These are phyloP conservation scores for Gallinago undulata DNA, from an alignment of 2,113 vertebrate genomes.

Conservation along the genomic window DNA sequence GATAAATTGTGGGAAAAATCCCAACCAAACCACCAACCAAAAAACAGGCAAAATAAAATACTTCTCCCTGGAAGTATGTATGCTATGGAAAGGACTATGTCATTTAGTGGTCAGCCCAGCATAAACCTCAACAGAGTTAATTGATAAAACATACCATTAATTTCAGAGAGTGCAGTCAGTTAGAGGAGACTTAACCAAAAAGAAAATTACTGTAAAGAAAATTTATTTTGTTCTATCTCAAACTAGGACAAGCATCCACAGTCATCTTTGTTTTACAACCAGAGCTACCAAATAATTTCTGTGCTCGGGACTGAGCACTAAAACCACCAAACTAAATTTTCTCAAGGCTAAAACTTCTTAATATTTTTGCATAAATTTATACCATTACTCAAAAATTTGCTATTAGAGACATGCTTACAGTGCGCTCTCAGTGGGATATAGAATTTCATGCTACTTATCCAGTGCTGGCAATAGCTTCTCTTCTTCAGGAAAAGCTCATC, in stretches of 20 bases:
- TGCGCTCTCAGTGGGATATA: not conserved
- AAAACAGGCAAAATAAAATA: not conserved
- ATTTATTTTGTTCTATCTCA: not conserved
- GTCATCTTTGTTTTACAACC: not conserved
- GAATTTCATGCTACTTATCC: constrained; percentile 16
- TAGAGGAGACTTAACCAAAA: not conserved
- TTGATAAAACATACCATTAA: not conserved
- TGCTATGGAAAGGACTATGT: not conserved
- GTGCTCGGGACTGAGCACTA: not conserved
- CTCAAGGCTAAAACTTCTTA: not conserved
- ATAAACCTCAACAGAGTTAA: not conserved
- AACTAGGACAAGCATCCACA: not conserved
- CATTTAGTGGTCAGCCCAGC: not conserved
- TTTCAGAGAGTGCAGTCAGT: not conserved
- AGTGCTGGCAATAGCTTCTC: not conserved
- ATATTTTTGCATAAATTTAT: not conserved
- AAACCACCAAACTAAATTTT: not conserved
- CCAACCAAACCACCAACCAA: not conserved
- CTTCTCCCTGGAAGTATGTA: not conserved
- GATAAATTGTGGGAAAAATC: not conserved
- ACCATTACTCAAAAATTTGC: not conserved
- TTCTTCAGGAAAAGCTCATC: constrained; percentile 22
- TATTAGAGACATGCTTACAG: not conserved
- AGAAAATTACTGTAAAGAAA: not conserved
- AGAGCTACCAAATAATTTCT: not conserved